Base-by-base conservation (phyloP, 2,113 vertebrate genomes). In the Saccopteryx leptura region DNA sequence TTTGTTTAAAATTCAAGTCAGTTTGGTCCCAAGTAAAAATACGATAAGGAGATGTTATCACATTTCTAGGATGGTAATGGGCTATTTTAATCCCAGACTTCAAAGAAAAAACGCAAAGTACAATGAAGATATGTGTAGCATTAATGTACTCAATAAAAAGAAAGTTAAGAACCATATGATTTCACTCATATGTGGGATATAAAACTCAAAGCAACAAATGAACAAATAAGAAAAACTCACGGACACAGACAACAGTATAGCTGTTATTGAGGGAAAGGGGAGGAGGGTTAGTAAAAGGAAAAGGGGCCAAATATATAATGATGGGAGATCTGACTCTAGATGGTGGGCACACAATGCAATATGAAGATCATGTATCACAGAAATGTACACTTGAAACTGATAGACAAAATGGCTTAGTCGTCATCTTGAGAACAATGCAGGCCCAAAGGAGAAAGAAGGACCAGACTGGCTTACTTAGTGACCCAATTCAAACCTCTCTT, bases 71-170 rank as follows among this genome's bases (percentile, higher is more conserved):
- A 88, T 46, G 6, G 24, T 65, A 18, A 54, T 12, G 5, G 50
- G n/a, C 60, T 88, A 26, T 63, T 94, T n/a, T 58, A 90, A 91
- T 19, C 18, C 69, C 61, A 88, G 4, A 89, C 91, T 95, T 91
- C 50, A 87, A 92, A 63, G 60, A 68, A 94, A 74, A 93, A 86
- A 26, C 33, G 68, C 24, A 96, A 80, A 72, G 88, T 52, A 75
- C 15, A 95, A 80, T 39, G n/a, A 92, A 80, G 28, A 33, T 69
- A 33, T 33, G 1, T 48, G 46, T 4, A 39, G 23, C 33, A 80
- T 23, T 68, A 61, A 87, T 21, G 1, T 65, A 61, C 5, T 54
- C 48, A 21, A 28, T n/a, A 80, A 80, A 48, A 78, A 26, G 7
- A 82, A 50, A 26, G 46, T 72, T 46, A 75, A 74, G 23, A n/a